A percentile compares a stretch with the other conserved stretches of the same genome.
Evolutionary conservation across 2,113 vertebrate species (phyloP).

Genomic region (Haemorhous mexicanus): DNA sequence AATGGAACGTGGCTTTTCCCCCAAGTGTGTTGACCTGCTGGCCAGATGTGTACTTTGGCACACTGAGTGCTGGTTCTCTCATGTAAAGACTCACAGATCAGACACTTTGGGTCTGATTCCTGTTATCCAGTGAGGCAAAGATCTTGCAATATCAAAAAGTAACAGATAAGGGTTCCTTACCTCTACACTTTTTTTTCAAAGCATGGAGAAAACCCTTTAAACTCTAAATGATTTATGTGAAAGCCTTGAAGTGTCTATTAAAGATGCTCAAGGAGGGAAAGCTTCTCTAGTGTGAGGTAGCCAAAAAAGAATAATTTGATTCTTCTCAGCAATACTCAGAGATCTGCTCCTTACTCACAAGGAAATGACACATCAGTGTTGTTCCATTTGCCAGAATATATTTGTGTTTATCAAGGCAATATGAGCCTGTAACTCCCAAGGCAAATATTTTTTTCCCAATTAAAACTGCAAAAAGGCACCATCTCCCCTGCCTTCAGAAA

Average conservation of each 20-base stretch:
- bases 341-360: background rate
- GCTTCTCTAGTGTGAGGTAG: background rate
- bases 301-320: background rate
- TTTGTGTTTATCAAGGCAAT: background rate
- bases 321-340: background rate
- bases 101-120: background rate
- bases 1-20: background rate
- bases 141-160: background rate
- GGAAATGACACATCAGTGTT: background rate
- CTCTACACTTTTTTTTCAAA: rapidly evolving
- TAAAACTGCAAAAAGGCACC: background rate
- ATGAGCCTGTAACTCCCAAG: background rate
- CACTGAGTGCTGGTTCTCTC: background rate
- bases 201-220: background rate
- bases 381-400: background rate
- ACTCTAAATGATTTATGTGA: background rate
- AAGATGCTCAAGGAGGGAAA: background rate
- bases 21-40: background rate
- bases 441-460: background rate
- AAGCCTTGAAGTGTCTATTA: background rate
- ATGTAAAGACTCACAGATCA: background rate
- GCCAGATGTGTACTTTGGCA: conserved; percentile 33
- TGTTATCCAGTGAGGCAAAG: background rate
- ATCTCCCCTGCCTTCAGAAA: background rate
- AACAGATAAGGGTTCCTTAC: background rate